These are phyloP conservation scores for Apoda limacodes DNA, from an alignment of 2,888 invertebrate species.

Conservation along the genomic window DNA sequence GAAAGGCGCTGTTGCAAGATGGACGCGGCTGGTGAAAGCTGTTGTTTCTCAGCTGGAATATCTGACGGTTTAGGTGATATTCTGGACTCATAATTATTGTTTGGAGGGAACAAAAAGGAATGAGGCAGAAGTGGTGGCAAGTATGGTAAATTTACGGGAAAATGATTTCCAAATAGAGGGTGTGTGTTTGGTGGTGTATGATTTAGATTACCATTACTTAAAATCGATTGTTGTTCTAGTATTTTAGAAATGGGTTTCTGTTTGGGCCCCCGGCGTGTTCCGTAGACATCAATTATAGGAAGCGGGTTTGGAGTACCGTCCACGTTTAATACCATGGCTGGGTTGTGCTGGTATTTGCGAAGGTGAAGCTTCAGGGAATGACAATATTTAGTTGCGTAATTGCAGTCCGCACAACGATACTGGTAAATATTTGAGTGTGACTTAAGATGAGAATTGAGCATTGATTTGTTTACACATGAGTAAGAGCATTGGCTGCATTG, in stretches of 20 bases:
- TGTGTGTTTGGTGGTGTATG: conserved; percentile 41
- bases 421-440: conserved; percentile 94
- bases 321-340: conserved; percentile 89
- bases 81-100: conserved; percentile 47
- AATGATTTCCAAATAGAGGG: conserved; percentile 52
- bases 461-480: conserved; percentile 97
- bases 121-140: conserved; percentile 58
- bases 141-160: conserved; percentile 57
- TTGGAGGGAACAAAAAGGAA: conserved; percentile 61
- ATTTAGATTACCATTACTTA: conserved; percentile 31
- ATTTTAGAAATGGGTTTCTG: conserved; percentile 57
- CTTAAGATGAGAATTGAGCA: conserved; percentile 98
- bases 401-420: conserved; percentile 93
- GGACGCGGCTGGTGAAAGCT: conserved; percentile 35
- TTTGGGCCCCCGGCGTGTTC: conserved; percentile 89
- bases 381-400: conserved; percentile 97
- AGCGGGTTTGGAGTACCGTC: conserved; percentile 91
- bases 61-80: conserved; percentile 36
- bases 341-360: conserved; percentile 90
- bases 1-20: conserved; percentile 52
- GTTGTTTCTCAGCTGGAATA: conserved; percentile 31
- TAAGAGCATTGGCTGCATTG: conserved; percentile 91
- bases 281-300: conserved; percentile 91
- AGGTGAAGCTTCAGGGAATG: conserved; percentile 97
- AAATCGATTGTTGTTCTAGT: conserved; percentile 41